These are phyloP conservation scores for Hypolimnas misippus DNA, from an alignment of 2,888 invertebrate genomes.

Conservation along the genomic window DNA sequence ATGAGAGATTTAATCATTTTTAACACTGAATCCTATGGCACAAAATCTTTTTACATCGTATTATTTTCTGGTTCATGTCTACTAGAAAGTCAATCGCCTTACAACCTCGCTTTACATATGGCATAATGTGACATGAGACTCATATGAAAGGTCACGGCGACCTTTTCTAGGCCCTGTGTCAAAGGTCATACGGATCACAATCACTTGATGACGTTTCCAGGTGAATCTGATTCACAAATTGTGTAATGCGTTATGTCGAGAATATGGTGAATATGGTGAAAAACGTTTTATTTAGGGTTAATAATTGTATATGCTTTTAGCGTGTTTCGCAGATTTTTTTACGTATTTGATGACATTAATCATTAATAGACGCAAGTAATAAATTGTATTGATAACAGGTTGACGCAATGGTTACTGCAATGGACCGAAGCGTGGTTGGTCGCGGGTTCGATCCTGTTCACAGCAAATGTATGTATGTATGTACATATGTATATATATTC, in stretches of 20 bases:
- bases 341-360: no score
- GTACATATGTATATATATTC: no score
- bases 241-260: background rate
- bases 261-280: background rate
- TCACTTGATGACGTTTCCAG: background rate
- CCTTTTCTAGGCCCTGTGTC: background rate
- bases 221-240: conserved; percentile 12
- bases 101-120: conserved; percentile 9
- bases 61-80: conserved; percentile 1
- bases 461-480: no score
- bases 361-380: no score
- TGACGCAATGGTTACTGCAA: no score
- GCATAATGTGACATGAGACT: conserved; percentile 11
- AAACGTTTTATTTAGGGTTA: background rate
- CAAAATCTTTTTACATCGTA: conserved; percentile 7
- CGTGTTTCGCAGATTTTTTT: no score
- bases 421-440: no score
- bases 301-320: no score
- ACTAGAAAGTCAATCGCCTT: conserved; percentile 12
- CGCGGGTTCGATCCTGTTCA: no score
- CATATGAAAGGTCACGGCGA: background rate
- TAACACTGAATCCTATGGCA: background rate
- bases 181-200: background rate
- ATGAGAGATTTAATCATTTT: no score
- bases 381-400: no score